A percentile compares a stretch with the other conserved stretches of the same genome.
Evolutionary conservation across 2,113 vertebrate genomes (phyloP).

Genomic region (Myiopsitta monachus): DNA sequence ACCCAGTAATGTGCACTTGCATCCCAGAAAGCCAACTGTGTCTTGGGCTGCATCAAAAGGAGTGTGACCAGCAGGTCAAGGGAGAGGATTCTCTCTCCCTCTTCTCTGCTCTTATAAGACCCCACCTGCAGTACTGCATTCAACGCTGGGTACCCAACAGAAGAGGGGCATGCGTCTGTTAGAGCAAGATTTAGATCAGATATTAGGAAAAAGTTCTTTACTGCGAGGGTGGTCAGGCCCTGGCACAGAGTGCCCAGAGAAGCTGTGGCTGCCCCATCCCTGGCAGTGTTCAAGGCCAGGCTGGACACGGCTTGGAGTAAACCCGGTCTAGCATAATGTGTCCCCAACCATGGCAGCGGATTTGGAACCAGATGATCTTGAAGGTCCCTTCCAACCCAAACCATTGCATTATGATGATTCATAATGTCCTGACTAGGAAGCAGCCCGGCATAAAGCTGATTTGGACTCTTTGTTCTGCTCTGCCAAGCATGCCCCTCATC

Average conservation of each 20-base stretch:
- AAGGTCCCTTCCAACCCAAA: background rate
- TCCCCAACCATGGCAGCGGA: background rate
- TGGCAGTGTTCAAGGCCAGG: background rate
- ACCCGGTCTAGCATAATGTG: background rate
- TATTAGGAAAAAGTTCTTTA: background rate
- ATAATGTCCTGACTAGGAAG: background rate
- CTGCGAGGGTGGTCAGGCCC: background rate
- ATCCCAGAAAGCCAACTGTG: background rate
- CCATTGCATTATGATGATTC: background rate
- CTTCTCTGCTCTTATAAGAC: background rate
- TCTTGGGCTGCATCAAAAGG: background rate
- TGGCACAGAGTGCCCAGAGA: background rate
- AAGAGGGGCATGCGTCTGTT: background rate
- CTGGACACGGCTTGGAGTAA: background rate
- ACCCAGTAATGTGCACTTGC: background rate
- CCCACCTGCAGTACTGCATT: background rate
- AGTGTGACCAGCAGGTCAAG: too few relatives aligned
- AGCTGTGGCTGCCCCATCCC: background rate
- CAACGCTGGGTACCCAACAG: background rate
- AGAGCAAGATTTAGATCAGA: background rate
- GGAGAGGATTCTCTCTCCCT: background rate
- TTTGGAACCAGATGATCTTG: background rate
- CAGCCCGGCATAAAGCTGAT: background rate
- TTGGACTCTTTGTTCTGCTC: background rate
- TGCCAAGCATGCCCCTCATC: fast-evolving